Base-by-base conservation (phyloP, 2,888 invertebrate species). In the Neocrepidodera transversa region DNA sequence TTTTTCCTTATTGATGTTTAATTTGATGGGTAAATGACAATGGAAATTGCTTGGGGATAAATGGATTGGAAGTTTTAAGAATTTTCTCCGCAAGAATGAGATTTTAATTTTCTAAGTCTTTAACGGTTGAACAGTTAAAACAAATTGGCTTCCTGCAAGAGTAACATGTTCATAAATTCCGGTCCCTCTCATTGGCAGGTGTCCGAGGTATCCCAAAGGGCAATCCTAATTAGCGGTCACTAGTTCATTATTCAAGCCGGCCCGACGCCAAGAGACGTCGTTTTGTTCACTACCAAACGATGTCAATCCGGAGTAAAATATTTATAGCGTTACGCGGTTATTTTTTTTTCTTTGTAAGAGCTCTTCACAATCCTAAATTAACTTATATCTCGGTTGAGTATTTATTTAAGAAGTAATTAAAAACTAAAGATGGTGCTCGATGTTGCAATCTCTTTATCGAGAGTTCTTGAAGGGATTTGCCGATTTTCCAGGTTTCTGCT, bases 141-240 rank as follows among this genome's bases (percentile, higher is more conserved):
- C n/a, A n/a, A n/a, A n/a, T n/a, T n/a, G n/a, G n/a, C n/a, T n/a
- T n/a, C n/a, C n/a, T n/a, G n/a, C n/a, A n/a, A n/a, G n/a, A n/a
- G n/a, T n/a, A n/a, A n/a, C n/a, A n/a, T n/a, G 62, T 68, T 70
- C 74, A 76, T 77, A 76, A 76, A 77, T 77, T 28, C 73, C 70
- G 70, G 67, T 67, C 64, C 65, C 64, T 68, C 61, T 71, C 76
- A 78, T 78, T 78, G 77, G 76, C 78, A 78, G 77, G 76, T 78
- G 78, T 76, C 77, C 72, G 76, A 65, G 69, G 54, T 63, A 71
- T 74, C 77, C 77, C 70, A 71, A 72, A 74, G 77, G 72, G 75
- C 70, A 71, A 74, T 78, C 77, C 78, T 78, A 78, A 79, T 79
- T 78, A 78, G 79, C 75, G 78, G 77, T 77, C 71, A 71, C 74